Evolutionary conservation across 2,888 invertebrate species (phyloP), one percentile per base, ranked within the genome.

Genomic region (Antheraea assamensis): DNA sequence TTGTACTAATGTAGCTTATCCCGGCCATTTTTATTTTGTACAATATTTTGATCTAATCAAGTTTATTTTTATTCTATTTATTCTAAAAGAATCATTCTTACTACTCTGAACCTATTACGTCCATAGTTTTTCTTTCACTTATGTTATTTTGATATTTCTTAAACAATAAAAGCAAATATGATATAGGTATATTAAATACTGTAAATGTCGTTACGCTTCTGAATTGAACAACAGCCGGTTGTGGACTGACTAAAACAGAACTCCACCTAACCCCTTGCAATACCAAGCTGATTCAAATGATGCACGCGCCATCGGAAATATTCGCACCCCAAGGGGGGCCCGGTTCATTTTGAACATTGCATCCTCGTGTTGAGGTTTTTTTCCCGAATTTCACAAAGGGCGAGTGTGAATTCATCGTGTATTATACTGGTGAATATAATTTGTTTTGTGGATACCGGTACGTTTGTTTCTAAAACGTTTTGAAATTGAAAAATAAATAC

Each of bases 211-310:
- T n/a, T n/a, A n/a, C n/a, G 72, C 70, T 72, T 49, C 30, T 71
- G 4, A 71, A 77, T 83, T 80, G 66, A 8, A 31, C 74, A 30
- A 35, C n/a, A 19, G 27, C 71, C 74, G 73, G 77, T n/a, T 88
- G 88, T 88, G 88, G 42, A 87, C 84, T 89, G 90, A 89, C 89
- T 82, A 84, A 87, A 86, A 86, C 86, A 82, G 78, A 78, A 77
- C 77, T 77, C 78, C 85, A 83, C 80, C 75, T 71, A 77, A 75
- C 78, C 82, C 80, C 81, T 80, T 82, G 79, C 83, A 88, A 87
- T 82, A 88, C 77, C 83, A 80, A 85, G 78, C 82, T 82, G 84
- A 84, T 81, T 79, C 82, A 84, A 88, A 85, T 84, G 84, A 83
- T 87, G 88, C 86, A 83, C 82, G 84, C 80, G 80, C 82, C 85